Evolutionary conservation across 2,888 invertebrate species (phyloP), one percentile per base, ranked within the genome.

Genomic region (Drosophila testacea): DNA sequence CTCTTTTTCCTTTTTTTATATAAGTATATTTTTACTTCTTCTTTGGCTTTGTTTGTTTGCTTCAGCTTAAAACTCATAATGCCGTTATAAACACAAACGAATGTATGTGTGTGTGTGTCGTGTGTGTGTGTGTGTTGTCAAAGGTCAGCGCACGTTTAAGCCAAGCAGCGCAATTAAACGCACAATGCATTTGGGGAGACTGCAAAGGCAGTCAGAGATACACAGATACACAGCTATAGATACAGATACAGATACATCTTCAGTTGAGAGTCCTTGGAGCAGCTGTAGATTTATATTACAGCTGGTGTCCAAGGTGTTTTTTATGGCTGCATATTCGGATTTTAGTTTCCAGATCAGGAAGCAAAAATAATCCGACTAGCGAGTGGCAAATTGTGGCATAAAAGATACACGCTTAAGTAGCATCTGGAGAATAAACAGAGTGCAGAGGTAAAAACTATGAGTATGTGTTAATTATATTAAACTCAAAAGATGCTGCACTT

Each of bases 141-240:
- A 83, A 86, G 85, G 85, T 86, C 85, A 86, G 85, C 88, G 85
- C 85, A 79, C 85, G 85, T 84, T 85, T 83, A 85, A 85, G 85
- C 88, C 88, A 85, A 84, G 83, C 79, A 85, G 77, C 69, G 85
- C 83, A 87, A 85, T 85, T 85, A 85, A 81, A 84, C 85, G 74
- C 85, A 85, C 81, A 83, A 83, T 86, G 81, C 79, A 86, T 60
- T 73, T 32, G 32, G 7, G 32, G 7, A 32, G 32, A 32, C 7
- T 6, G 32, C 32, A 32, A 56, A 32, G 30, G 60, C 34, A 52
- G 32, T 46, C 41, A 44, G 36, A 71, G 69, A 67, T 48, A 56
- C 67, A 63, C 28, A 46, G 27, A 48, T 44, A 55, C 44, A 38
- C 16, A 61, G 44, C 30, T 28, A 22, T 16, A 74, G 55, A 32